Base-by-base conservation (phyloP, 2,888 invertebrate genomes). In the Aspidiotus destructor region DNA sequence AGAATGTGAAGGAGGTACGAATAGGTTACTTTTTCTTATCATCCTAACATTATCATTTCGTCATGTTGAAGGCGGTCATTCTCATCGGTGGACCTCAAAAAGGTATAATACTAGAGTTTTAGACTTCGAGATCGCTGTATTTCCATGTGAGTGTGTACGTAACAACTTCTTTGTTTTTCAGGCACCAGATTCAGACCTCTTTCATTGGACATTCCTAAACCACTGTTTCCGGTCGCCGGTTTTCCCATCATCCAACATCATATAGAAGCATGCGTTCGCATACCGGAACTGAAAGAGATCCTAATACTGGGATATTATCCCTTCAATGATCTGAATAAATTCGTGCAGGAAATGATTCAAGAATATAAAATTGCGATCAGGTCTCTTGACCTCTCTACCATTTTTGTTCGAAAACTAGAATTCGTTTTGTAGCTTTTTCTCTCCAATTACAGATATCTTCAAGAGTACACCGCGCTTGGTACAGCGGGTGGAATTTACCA, bases 401-500 rank as follows among this genome's bases (percentile, higher is more conserved):
- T 5, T 5, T 28, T 1, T 28, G 28, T 28, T 28, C 2, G 28
- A 28, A 28, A 28, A 28, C 28, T 1, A 28, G 28, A 28, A 28
- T 28, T 28, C 5, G 28, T 28, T 28, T 28, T 28, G 28, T 28
- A 28, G 28, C 28, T 28, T 1, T 28, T 1, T 28, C 28, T 28
- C 28, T 28, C 7, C 2, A 40, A 40, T 28, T 40, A 41, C 11
- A 28, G 40, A 9, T 99, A 99, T 77, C 81, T 98, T 5, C 96
- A 98, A 82, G 99, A 99, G 78, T 95, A 92, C 76, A 88, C 89
- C 5, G 86, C 94, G 0, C 79, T 98, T 0, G 98, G 98, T 8
- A 99, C 98, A 0, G 98, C 92, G 0, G 99, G 99, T 41, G 96
- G 97, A 28, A 85, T 99, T 75, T 95, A 93, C 78, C 96, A 97